These are phyloP conservation scores for Acronicta psi DNA, from an alignment of 2,888 invertebrate genomes.

Conservation along the genomic window DNA sequence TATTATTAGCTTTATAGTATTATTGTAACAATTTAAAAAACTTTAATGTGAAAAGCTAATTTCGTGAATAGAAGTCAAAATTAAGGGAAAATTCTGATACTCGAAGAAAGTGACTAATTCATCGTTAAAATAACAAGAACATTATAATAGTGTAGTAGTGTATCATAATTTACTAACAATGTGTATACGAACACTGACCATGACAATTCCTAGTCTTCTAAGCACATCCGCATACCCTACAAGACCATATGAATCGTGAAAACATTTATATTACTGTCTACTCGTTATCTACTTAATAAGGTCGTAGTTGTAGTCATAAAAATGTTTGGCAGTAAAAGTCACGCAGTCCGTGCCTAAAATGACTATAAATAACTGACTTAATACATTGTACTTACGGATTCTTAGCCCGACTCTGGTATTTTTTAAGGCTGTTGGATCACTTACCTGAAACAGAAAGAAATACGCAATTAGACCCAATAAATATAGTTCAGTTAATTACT, in stretches of 20 bases:
- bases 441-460: slow-evolving; percentile 48
- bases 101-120: no score
- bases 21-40: slow-evolving; percentile 29
- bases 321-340: slow-evolving; percentile 9
- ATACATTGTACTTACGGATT: no score
- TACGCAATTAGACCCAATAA: not conserved
- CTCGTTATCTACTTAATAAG: slow-evolving; percentile 3
- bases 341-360: no score
- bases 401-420: no score
- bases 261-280: slow-evolving; percentile 9
- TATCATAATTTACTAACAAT: not conserved
- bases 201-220: not conserved
- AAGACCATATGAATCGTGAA: slow-evolving; percentile 5
- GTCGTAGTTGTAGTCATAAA: not conserved
- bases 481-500: no score
- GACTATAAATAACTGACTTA: no score
- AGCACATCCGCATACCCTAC: slow-evolving; percentile 7
- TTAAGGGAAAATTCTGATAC: no score
- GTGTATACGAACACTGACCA: not conserved
- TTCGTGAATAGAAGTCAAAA: not conserved
- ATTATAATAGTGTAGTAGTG: no score
- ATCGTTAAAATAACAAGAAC: no score
- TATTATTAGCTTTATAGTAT: slow-evolving; percentile 28
- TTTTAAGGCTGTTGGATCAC: no score
- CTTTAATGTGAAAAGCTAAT: not conserved